Conservation (phyloP, 2,113 vertebrate species). For the Podocnemis expansa region DNA sequence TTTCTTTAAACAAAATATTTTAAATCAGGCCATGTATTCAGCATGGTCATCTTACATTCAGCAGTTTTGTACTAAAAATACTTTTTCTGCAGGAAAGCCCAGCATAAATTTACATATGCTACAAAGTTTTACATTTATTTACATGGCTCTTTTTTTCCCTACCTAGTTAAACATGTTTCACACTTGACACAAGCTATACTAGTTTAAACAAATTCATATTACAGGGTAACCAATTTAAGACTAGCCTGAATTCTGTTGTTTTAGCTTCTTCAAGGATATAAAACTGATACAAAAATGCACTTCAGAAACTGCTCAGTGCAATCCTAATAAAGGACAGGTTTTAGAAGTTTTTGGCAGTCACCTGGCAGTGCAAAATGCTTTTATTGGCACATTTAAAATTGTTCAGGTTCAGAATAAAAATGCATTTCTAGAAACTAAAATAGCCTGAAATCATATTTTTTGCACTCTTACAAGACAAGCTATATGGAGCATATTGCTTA, state of each 20-base stretch:
- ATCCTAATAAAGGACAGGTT: neutral
- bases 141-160: constrained; percentile 89
- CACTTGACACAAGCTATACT: constrained; percentile 23
- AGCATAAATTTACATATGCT: constrained; percentile 96
- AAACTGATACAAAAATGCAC: constrained; percentile 1
- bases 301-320: constrained; percentile 47
- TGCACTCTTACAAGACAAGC: neutral
- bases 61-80: constrained; percentile 98
- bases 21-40: constrained; percentile 79
- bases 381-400: constrained; percentile 22
- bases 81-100: constrained; percentile 87
- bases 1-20: constrained; percentile 83
- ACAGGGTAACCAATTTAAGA: constrained; percentile 2
- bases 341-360: constrained; percentile 42
- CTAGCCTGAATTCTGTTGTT: neutral
- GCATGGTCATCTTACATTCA: constrained; percentile 90
- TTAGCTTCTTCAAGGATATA: neutral
- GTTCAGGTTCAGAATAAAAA: neutral
- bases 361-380: constrained; percentile 3
- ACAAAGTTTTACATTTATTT: constrained; percentile 96
- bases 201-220: constrained; percentile 18
- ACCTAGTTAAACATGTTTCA: neutral
- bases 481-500: rapidly evolving
- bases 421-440: neutral
- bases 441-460: neutral